phyloP scores from a whole-genome alignment of 2,797 vertebrate species.

The Scomberomorus guttatus region DNA sequence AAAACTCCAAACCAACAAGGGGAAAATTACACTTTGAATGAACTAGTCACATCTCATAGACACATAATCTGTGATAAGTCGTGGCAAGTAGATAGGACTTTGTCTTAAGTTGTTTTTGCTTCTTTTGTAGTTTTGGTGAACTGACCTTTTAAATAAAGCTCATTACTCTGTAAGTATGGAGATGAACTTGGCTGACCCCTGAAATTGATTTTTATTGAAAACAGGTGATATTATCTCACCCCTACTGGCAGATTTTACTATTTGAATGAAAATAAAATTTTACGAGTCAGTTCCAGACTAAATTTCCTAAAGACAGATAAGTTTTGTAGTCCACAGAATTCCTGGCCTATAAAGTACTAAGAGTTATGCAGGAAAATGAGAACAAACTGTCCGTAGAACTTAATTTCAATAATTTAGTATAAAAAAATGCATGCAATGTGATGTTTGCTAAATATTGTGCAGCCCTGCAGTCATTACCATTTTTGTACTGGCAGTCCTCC shows the following conservation, averaged over 20 bases:
- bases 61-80: background rate
- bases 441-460: slow-evolving; percentile 27
- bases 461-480: slow-evolving; percentile 49
- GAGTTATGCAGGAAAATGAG: background rate
- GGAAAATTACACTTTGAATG: background rate
- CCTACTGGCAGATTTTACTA: slow-evolving; percentile 14
- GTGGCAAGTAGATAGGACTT: background rate
- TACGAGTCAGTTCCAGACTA: slow-evolving; percentile 21
- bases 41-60: too few species aligned
- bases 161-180: too few species aligned
- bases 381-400: background rate
- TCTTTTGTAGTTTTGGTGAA: slow-evolving; percentile 3
- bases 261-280: slow-evolving; percentile 8
- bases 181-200: slow-evolving; percentile 14
- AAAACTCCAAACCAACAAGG: background rate
- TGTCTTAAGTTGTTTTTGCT: background rate
- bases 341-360: background rate
- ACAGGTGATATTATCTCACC: slow-evolving; percentile 42
- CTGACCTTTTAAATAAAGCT: slow-evolving; percentile 9
- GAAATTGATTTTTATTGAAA: slow-evolving; percentile 6
- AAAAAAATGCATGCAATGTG: background rate
- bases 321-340: background rate
- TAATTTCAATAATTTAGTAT: background rate
- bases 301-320: slow-evolving; percentile 20
- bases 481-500: slow-evolving; percentile 36